These are phyloP conservation scores for Dinocampus coccinellae DNA, from an alignment of 2,888 invertebrate species.

Conservation along the genomic window DNA sequence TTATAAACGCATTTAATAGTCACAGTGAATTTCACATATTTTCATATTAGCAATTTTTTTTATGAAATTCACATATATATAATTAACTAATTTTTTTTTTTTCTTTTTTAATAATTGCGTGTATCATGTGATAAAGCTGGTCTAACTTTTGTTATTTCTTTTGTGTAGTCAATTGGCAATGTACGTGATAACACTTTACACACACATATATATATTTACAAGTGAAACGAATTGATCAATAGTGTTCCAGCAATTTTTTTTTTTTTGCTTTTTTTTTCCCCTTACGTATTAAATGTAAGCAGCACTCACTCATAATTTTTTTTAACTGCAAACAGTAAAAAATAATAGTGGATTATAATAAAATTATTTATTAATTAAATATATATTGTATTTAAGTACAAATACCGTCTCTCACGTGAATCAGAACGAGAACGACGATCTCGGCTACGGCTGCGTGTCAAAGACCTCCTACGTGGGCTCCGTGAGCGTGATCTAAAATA, in stretches of 20 bases:
- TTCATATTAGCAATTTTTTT: constrained; percentile 7
- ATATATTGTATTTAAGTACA: neutral
- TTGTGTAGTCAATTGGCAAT: constrained; percentile 25
- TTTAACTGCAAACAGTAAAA: constrained; percentile 3
- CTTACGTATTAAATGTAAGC: no score
- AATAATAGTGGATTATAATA: neutral
- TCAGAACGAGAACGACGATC: constrained; percentile 67
- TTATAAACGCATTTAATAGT: constrained; percentile 13
- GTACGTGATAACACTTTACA: constrained; percentile 44
- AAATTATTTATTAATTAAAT: neutral
- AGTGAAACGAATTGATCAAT: constrained; percentile 35
- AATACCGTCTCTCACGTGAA: constrained; percentile 67
- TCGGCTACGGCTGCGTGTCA: constrained; percentile 66
- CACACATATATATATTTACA: constrained; percentile 38
- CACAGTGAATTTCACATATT: neutral
- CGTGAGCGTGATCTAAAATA: constrained; percentile 66
- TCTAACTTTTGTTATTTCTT: neutral
- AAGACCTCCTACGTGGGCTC: constrained; percentile 65
- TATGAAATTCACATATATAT: constrained; percentile 25
- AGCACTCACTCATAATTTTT: no score
- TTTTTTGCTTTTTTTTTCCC: no score
- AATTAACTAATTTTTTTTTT: constrained; percentile 18
- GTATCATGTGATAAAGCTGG: constrained; percentile 26
- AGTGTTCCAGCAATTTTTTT: neutral
- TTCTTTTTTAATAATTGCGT: neutral